Conservation (phyloP, 2,888 invertebrate species). For the Ceratothoa steindachneri region DNA sequence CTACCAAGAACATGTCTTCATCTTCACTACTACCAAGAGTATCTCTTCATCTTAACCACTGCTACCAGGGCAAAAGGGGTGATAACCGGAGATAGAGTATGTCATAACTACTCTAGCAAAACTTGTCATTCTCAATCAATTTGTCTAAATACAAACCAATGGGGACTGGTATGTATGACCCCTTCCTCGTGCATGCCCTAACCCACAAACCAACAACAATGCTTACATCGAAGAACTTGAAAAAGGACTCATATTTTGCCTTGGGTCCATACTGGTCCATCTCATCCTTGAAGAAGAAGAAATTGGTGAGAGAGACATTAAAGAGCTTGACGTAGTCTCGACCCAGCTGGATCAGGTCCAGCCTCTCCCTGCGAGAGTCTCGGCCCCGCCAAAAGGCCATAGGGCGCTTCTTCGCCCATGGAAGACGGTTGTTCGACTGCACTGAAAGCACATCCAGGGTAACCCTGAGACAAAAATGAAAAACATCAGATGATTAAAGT, state of each 20-base stretch:
- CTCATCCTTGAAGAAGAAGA: conserved; percentile 88
- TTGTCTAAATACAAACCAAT: too few species aligned
- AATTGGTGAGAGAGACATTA: conserved; percentile 88
- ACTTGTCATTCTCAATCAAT: too few species aligned
- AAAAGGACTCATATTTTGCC: conserved; percentile 77
- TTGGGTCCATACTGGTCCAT: conserved; percentile 81
- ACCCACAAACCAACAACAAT: too few species aligned
- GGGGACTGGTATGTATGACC: too few species aligned
- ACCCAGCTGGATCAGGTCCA: conserved; percentile 75
- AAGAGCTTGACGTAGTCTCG: conserved; percentile 70
- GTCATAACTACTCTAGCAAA: too few species aligned
- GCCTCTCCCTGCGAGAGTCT: conserved; percentile 78
- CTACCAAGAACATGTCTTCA: too few species aligned
- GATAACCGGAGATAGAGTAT: too few species aligned
- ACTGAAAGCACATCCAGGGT: conserved; percentile 85
- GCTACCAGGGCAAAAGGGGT: too few species aligned
- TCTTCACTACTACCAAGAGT: too few species aligned
- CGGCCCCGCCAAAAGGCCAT: conserved; percentile 88
- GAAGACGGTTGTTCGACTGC: conserved; percentile 63
- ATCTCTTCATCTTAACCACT: too few species aligned
- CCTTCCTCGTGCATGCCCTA: too few species aligned
- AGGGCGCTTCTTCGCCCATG: conserved; percentile 70
- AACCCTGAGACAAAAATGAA: conserved; percentile 61
- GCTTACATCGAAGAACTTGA: conserved; percentile 86
- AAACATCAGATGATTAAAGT: background rate